phyloP scores from a whole-genome alignment of 2,113 vertebrate species.

The Oreochromis aureus region DNA sequence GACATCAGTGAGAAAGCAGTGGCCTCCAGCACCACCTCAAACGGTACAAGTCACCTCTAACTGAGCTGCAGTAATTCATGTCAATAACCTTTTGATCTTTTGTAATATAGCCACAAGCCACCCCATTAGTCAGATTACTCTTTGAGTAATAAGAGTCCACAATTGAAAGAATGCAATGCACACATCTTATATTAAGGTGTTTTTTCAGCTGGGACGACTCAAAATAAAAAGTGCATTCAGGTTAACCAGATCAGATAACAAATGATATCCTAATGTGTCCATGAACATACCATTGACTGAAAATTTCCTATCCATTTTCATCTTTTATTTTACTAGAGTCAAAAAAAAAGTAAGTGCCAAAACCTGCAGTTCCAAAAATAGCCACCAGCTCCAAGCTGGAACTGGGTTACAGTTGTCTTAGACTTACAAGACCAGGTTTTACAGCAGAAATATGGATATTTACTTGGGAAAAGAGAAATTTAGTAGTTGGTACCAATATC shows the following conservation, averaged over 20 bases:
- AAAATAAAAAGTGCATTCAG: neutral
- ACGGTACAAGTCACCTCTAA: conserved; percentile 75
- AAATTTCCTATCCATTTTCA: neutral
- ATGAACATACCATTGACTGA: neutral
- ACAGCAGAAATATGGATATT: neutral
- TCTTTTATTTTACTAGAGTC: neutral
- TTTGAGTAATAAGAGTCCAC: neutral
- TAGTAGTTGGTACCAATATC: neutral
- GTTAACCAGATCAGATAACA: neutral
- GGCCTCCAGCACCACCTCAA: conserved; percentile 98
- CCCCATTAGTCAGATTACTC: neutral
- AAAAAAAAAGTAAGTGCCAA: neutral
- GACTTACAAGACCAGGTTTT: neutral
- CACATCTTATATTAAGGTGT: neutral
- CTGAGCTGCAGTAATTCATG: neutral
- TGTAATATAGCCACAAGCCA: neutral
- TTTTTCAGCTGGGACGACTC: neutral
- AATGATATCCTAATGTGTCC: neutral
- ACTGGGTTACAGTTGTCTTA: neutral
- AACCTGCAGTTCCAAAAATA: neutral
- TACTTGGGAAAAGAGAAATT: neutral
- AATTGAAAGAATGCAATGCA: neutral
- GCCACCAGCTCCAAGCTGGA: neutral
- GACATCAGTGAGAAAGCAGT: conserved; percentile 98
- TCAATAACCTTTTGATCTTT: neutral